Evolutionary conservation across 1,140 invertebrate genomes (phyloP).

Genomic region (Drosophila littoralis): DNA sequence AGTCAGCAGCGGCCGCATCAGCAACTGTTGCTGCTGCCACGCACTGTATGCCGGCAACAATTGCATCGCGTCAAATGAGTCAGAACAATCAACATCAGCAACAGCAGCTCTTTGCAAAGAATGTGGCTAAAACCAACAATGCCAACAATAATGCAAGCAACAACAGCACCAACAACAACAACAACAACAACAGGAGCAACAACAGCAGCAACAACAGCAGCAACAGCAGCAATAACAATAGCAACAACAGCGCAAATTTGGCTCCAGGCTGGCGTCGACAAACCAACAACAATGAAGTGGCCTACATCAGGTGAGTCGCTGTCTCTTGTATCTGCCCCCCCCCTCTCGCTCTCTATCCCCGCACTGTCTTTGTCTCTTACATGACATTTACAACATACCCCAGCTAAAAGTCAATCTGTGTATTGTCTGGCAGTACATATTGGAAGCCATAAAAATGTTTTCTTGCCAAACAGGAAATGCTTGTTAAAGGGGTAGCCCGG

Average conservation of each 20-base stretch:
- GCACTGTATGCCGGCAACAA: conserved; percentile 66
- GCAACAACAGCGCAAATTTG: conserved; percentile 75
- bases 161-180: conserved; percentile 16
- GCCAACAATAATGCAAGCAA: conserved; percentile 15
- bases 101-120: conserved; percentile 59
- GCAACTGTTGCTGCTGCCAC: conserved; percentile 58
- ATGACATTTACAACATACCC: conserved; percentile 69
- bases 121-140: conserved; percentile 65
- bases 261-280: conserved; percentile 83
- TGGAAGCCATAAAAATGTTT: conserved; percentile 75
- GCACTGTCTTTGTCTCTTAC: conserved; percentile 31
- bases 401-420: conserved; percentile 76
- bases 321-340: not conserved
- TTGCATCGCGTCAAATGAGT: conserved; percentile 72
- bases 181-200: conserved; percentile 19
- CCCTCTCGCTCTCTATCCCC: not conserved
- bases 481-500: conserved; percentile 22
- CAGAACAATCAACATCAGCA: conserved; percentile 64
- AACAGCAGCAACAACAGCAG: conserved; percentile 13
- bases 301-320: conserved; percentile 83
- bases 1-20: conserved; percentile 43
- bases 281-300: conserved; percentile 79
- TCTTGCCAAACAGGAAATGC: conserved; percentile 70
- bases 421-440: conserved; percentile 67
- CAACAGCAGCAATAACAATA: conserved; percentile 37